Base-by-base conservation (phyloP, 1,140 invertebrate species). In the Papilio xuthus region DNA sequence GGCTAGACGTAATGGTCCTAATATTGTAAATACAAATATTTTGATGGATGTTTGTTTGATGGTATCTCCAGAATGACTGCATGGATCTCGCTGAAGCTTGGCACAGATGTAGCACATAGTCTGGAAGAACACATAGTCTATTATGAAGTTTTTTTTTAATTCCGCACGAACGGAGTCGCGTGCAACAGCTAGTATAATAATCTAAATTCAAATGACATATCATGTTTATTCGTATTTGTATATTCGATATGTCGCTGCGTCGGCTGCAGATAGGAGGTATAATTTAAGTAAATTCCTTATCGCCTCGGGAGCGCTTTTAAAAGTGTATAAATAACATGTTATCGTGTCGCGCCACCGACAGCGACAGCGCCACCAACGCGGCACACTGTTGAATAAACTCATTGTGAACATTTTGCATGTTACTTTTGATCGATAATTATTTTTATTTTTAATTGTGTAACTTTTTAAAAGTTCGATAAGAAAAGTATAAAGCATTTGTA, bases 211-310 rank as follows among this genome's bases (percentile, higher is more conserved):
- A 67, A 67, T 67, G 12, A 13, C 12, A 28, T 7, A 28, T 67
- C 15, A 67, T 67, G 60, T 67, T 26, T 67, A 28, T 67, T 67
- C 18, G 26, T 63, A 63, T 28, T 63, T 28, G 4, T 63, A 4
- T 67, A 42, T 41, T 41, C 28, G 71, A 50, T 63, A 63, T 23
- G 23, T 32, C 28, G 44, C 13, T 32, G 72, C 37, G 44, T 26
- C 26, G 72, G 72, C 15, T n/a, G 28, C 18, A 76, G 74, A 76
- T 76, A 76, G 74, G 37, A 76, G 74, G 74, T 76, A 37, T 37
- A 76, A 76, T 76, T 76, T 76, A 76, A 76, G 74, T 76, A 76
- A 76, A 76, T 63, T 76, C 74, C 50, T 76, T 76, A 76, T 76
- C 74, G 32, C 53, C 8, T 13, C 53, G 37, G 74, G 74, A 63